Evolutionary conservation across 2,888 invertebrate species (phyloP), one percentile per base, ranked within the genome.

Genomic region (Eulithis testata): DNA sequence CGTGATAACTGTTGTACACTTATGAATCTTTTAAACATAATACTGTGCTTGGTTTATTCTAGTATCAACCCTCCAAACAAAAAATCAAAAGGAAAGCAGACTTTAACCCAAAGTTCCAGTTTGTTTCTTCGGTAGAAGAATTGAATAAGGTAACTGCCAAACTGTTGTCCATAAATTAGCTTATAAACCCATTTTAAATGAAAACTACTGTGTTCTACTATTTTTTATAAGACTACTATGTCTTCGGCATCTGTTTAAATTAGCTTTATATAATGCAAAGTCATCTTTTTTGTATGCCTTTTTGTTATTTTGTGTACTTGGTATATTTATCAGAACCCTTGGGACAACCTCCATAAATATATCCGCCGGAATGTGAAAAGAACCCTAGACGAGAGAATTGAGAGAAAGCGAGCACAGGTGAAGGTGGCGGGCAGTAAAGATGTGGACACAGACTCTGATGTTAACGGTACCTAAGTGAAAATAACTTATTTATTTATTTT

Each of bases 51-150:
- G 43, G 70, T 72, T 9, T 69, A 52, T 88, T 93, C 70, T 80
- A 97, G 97, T 96, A 96, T 87, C 97, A 98, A 93, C 97, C 97
- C 45, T 95, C 96, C 0, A 97, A 96, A 83, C 95, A 95, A 74
- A 96, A 96, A 74, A 94, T 94, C 45, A 95, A 95, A 68, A 94
- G 94, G 72, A 94, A 95, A 70, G 95, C 95, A 0, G 97, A 97
- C 75, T 97, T 98, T 76, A 96, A 97, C 79, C 95, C 95, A n/a
- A 95, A 94, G 40, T 98, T 98, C 80, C 94, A 96, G 74, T 98
- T 98, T 92, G 95, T 96, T 44, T 95, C 95, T 11, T 95, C 96
- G 12, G 94, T 95, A 0, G 95, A 95, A 67, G 97, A 98, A 75
- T 97, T 97, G 81, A 97, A 97, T 82, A 94, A 94, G 88, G 93